Evolutionary conservation across 2,797 vertebrate genomes (phyloP).

Genomic region (Tinamus major): DNA sequence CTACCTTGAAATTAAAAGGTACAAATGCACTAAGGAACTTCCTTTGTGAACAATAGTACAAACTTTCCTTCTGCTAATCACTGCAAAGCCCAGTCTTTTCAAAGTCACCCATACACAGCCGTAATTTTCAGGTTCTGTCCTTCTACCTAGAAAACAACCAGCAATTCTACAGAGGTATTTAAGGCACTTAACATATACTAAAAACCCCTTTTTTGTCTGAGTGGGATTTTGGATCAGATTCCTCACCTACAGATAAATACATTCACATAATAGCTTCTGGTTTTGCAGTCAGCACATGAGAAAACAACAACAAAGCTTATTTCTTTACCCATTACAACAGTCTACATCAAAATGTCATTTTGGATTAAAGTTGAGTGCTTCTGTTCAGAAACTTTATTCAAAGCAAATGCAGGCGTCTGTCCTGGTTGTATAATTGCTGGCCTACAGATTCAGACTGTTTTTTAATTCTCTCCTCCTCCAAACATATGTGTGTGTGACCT

Average conservation of each 20-base stretch:
- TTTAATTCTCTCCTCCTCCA: neutral
- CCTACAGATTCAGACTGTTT: neutral
- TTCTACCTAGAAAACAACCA: neutral
- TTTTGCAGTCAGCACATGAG: neutral
- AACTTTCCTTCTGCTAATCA: neutral
- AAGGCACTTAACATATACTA: neutral
- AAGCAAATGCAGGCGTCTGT: neutral
- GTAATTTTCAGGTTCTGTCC: neutral
- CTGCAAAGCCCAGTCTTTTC: neutral
- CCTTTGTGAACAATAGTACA: neutral
- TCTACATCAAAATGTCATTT: neutral
- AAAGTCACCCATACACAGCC: neutral
- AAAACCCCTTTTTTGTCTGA: no score
- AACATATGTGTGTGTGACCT: neutral
- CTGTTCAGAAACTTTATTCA: neutral
- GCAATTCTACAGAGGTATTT: neutral
- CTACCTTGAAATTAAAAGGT: neutral
- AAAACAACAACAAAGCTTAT: neutral
- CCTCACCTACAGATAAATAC: neutral
- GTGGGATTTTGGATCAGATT: neutral
- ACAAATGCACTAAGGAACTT: neutral
- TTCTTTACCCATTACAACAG: neutral
- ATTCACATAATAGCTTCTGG: neutral
- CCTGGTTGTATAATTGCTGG: neutral
- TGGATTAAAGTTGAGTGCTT: constrained; percentile 12